Evolutionary conservation across 2,113 vertebrate species (phyloP), one percentile per base, ranked within the genome.

Genomic region (Enhydra lutris): DNA sequence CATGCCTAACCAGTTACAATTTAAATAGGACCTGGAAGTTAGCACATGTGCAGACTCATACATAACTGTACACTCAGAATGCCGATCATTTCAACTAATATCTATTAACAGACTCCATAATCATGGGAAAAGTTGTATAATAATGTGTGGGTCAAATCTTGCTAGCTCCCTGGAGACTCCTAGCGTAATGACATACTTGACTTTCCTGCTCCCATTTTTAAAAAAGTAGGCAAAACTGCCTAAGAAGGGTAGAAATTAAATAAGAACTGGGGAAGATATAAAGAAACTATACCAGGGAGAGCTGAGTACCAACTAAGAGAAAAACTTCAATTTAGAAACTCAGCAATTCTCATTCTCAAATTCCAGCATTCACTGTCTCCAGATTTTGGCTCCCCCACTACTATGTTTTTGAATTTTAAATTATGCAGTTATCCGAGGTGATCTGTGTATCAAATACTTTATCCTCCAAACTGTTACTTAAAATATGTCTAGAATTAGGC

Each of bases 1-100:
- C 95, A 89, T 65, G 24, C 96, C 92, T 0, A 3, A 80, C 55
- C 47, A 93, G 89, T 87, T 79, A 79, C 31, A 73, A 81, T 98
- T 97, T 95, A 94, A 15, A 65, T 85, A 89, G 78, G 83, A 96
- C n/a, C 63, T 52, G 91, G 59, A 91, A 74, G 55, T 4, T 26
- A 47, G 67, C 50, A 7, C 24, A 29, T 23, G 10, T 36, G 76
- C 6, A 34, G 55, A 82, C 42, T 42, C 29, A 39, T 7, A 63
- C 7, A 13, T 88, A 47, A 79, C 45, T 9, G 11, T 15, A 34
- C 36, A 45, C 42, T 71, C 65, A 78, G 34, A 71, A 91, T 29
- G 15, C 3, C 26, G 52, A 50, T 24, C 10, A 65, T 50, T 93
- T 24, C 31, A 85, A 42, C 24, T 81, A 78, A 59, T 84, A 83